Evolutionary conservation across 2,113 vertebrate genomes (phyloP).

Genomic region (Hystrix cristata): DNA sequence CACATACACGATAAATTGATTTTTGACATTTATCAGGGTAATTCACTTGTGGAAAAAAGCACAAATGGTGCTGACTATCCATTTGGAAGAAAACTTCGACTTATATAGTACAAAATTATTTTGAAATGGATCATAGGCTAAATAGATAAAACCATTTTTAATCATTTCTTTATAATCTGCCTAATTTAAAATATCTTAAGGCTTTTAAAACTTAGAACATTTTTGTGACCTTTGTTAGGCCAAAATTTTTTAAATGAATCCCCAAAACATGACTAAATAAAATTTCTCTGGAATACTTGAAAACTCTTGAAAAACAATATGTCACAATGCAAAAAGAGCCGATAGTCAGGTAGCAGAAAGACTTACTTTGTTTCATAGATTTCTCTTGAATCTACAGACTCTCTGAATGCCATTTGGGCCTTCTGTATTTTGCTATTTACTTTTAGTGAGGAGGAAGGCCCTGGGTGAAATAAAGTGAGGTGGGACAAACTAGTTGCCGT

Average conservation of each 20-base stretch:
- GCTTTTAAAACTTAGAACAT: not conserved
- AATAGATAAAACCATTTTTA: not conserved
- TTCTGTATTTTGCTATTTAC: not conserved
- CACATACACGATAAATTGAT: not conserved
- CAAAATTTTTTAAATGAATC: not conserved
- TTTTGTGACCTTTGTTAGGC: not conserved
- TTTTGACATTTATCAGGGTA: not conserved
- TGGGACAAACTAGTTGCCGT: not conserved
- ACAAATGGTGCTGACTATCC: not conserved
- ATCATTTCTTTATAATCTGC: too few relatives aligned
- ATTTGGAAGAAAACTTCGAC: conserved; percentile 17
- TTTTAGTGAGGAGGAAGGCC: not conserved
- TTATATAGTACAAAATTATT: not conserved
- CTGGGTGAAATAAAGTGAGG: not conserved
- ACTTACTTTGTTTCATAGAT: conserved; percentile 46
- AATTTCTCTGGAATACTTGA: not conserved
- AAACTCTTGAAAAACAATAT: conserved; percentile 52
- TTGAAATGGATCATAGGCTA: not conserved
- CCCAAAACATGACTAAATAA: not conserved
- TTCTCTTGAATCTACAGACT: not conserved
- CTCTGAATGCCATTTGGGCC: not conserved
- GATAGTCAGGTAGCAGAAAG: conserved; percentile 11
- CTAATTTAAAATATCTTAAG: too few relatives aligned
- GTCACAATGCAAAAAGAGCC: not conserved
- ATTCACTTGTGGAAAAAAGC: conserved; percentile 6